These are phyloP conservation scores for Portunus trituberculatus DNA, from an alignment of 1,140 invertebrate species.

Conservation along the genomic window DNA sequence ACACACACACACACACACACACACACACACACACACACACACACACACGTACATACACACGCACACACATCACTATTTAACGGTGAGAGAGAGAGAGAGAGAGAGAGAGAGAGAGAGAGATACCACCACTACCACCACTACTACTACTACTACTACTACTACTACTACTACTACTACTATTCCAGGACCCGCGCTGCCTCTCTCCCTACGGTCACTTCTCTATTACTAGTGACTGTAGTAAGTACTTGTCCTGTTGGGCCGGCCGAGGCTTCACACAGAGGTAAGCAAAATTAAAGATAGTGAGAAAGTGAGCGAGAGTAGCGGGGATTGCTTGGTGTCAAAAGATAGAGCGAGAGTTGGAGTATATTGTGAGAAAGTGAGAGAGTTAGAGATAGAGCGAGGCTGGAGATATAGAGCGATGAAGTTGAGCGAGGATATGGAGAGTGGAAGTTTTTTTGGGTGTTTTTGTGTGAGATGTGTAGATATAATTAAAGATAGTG, in stretches of 20 bases:
- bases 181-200: neutral
- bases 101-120: no score
- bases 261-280: neutral
- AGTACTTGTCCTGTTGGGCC: neutral
- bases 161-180: slow-evolving; percentile 11
- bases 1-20: no score
- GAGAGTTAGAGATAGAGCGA: neutral
- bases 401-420: neutral
- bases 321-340: no score
- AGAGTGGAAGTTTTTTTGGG: neutral
- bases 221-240: neutral
- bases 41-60: no score
- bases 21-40: no score
- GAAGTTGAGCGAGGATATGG: neutral
- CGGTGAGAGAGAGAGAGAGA: no score
- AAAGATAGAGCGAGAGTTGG: no score
- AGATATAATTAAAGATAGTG: neutral
- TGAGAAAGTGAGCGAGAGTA: neutral
- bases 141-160: neutral
- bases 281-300: neutral
- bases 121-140: neutral
- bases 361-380: neutral
- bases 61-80: no score
- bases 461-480: neutral
- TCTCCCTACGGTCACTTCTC: neutral